Evolutionary conservation across 2,888 invertebrate genomes (phyloP).

Genomic region (Andrena minutula): DNA sequence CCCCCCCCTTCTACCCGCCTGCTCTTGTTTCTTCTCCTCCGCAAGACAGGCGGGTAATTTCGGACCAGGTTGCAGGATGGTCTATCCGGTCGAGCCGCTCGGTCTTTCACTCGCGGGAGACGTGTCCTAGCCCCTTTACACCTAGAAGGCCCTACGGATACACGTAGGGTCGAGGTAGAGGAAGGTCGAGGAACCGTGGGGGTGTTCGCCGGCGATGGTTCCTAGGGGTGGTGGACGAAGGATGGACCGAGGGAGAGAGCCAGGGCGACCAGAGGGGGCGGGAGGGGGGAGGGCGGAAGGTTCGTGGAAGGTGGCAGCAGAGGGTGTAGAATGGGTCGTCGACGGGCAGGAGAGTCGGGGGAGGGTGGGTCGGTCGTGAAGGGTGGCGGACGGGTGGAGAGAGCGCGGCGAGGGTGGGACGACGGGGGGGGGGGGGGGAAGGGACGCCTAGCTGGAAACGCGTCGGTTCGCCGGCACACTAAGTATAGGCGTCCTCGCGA

Average conservation of each 20-base stretch:
- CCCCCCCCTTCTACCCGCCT: background rate
- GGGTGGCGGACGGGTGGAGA: slow-evolving; percentile 64
- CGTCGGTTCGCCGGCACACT: slow-evolving; percentile 83
- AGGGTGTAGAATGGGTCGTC: slow-evolving; percentile 71
- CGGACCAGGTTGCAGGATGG: slow-evolving; percentile 42
- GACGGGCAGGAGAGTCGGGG: slow-evolving; percentile 44
- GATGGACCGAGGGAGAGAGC: slow-evolving; percentile 64
- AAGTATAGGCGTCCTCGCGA: slow-evolving; percentile 85
- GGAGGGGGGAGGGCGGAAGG: slow-evolving; percentile 36
- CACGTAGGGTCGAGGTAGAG: slow-evolving; percentile 60
- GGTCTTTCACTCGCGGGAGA: slow-evolving; percentile 10
- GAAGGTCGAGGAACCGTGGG: slow-evolving; percentile 59
- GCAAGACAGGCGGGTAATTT: slow-evolving; percentile 48
- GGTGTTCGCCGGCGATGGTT: slow-evolving; percentile 41
- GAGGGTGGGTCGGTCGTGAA: slow-evolving; percentile 59
- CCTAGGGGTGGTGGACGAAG: slow-evolving; percentile 66
- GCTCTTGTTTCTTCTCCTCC: background rate
- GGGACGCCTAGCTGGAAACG: slow-evolving; percentile 78
- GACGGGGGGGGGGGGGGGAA: slow-evolving; percentile 62
- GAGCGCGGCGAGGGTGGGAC: slow-evolving; percentile 47
- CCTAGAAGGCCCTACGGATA: slow-evolving; percentile 47
- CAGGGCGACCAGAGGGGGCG: background rate
- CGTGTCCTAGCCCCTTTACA: slow-evolving; percentile 44
- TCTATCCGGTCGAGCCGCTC: slow-evolving; percentile 7
- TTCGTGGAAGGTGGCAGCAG: slow-evolving; percentile 64